Percentiles rank a stretch among this genome's conserved stretches.
phyloP scores from a whole-genome alignment of 2,888 invertebrate genomes.

The Piscicola geometra region DNA sequence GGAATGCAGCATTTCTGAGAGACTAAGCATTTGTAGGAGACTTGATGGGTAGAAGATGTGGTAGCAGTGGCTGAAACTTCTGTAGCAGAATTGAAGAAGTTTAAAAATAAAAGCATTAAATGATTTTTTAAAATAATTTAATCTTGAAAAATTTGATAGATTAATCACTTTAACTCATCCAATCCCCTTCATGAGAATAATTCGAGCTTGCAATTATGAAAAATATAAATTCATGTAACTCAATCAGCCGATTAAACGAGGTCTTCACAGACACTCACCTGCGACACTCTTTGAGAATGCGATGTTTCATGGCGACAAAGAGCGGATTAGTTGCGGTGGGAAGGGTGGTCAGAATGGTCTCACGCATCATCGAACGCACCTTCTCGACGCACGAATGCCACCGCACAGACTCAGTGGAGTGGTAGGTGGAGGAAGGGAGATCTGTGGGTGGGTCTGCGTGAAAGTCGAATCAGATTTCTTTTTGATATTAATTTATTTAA shows the following conservation, averaged over 20 bases:
- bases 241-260: no score
- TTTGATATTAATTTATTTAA: no score
- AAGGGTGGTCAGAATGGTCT: conserved; percentile 40
- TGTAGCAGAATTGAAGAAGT: no score
- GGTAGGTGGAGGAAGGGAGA: no score
- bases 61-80: conserved; percentile 83
- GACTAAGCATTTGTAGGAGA: conserved; percentile 82
- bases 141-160: no score
- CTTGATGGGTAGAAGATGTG: conserved; percentile 94
- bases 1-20: conserved; percentile 65
- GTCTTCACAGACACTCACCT: conserved; percentile 43
- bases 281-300: not conserved
- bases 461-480: no score
- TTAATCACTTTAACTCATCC: no score
- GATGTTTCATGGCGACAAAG: conserved; percentile 35
- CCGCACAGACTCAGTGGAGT: conserved; percentile 70
- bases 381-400: conserved; percentile 81
- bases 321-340: not conserved
- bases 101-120: not conserved
- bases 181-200: no score
- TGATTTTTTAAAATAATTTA: no score
- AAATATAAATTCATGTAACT: no score
- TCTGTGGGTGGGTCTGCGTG: no score
- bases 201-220: no score
- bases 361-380: conserved; percentile 62